phyloP scores from a whole-genome alignment of 2,113 vertebrate species.

The Pangasianodon hypophthalmus region DNA sequence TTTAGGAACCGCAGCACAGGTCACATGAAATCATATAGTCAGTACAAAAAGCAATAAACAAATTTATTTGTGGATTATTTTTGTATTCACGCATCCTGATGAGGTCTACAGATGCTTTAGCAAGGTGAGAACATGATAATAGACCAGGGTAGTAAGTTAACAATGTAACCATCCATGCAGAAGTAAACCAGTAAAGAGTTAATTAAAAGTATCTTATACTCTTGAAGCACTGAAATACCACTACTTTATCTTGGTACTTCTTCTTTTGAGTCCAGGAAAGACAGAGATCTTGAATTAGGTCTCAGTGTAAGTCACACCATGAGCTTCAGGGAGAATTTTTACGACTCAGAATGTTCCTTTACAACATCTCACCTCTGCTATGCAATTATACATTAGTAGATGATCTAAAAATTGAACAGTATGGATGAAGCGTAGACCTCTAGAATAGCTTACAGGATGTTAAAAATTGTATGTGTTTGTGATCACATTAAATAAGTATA shows the following conservation, averaged over 20 bases:
- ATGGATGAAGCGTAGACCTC: background rate
- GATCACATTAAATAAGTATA: background rate
- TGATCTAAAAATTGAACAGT: background rate
- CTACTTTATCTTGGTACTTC: background rate
- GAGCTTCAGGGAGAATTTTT: conserved; percentile 1
- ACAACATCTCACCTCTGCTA: conserved; percentile 12
- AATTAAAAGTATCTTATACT: background rate
- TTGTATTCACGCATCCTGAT: background rate
- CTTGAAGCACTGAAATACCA: background rate
- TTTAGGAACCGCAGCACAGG: background rate
- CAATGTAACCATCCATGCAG: background rate
- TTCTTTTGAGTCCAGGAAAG: background rate
- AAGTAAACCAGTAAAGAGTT: background rate
- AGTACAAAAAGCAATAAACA: background rate
- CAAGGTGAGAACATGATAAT: background rate
- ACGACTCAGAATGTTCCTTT: conserved; percentile 16
- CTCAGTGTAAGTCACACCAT: conserved; percentile 19
- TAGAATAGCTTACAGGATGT: background rate
- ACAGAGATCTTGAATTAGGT: background rate
- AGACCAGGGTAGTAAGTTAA: background rate
- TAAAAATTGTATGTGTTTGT: background rate
- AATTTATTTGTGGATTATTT: background rate
- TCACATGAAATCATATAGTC: background rate
- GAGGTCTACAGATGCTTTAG: background rate
- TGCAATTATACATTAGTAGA: conserved; percentile 5